These are phyloP conservation scores for Eptesicus fuscus DNA, from an alignment of 2,113 vertebrate species.

Conservation along the genomic window DNA sequence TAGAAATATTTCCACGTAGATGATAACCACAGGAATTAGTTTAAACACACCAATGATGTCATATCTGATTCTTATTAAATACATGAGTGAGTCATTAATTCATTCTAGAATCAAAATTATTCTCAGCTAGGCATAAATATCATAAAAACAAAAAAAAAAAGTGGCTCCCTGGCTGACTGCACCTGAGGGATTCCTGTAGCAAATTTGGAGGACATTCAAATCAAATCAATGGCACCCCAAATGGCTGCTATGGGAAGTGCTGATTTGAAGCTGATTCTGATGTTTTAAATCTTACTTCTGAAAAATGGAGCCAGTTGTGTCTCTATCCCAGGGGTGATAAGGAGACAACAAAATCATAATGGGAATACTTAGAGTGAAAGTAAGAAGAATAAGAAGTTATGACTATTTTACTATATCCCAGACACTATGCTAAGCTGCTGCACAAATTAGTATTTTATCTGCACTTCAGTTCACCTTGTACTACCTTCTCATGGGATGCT, in stretches of 20 bases:
- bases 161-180: not conserved
- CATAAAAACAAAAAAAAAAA: constrained; percentile 24
- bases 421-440: not conserved
- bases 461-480: not conserved
- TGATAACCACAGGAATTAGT: not conserved
- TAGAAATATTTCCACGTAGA: not conserved
- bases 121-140: not conserved
- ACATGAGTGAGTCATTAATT: constrained; percentile 25
- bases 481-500: not conserved
- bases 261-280: not conserved
- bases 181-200: not conserved
- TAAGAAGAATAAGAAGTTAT: not conserved
- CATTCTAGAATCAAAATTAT: not conserved
- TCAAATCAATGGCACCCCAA: not conserved
- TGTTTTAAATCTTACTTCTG: not conserved
- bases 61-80: constrained; percentile 50
- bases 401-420: not conserved
- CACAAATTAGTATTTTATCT: not conserved
- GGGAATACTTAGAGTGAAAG: not conserved
- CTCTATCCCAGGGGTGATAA: not conserved
- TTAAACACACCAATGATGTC: not conserved
- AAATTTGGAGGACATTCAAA: not conserved
- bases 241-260: not conserved
- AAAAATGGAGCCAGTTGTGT: not conserved
- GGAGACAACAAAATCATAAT: not conserved